Evolutionary conservation across 1,140 invertebrate genomes (phyloP).

Genomic region (Cyphomyrmex costatus): DNA sequence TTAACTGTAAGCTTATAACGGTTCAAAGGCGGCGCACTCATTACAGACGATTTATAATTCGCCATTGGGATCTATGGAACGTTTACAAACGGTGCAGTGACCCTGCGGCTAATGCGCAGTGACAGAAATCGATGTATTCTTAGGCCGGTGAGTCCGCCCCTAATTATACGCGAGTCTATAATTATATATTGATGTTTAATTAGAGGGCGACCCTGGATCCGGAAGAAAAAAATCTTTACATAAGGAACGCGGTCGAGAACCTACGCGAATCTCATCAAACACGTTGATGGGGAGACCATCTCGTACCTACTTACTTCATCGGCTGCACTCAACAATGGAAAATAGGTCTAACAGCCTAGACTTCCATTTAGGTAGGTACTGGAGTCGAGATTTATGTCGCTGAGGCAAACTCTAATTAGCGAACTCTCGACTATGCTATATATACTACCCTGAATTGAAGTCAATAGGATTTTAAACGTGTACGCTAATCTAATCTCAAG

Average conservation of each 20-base stretch:
- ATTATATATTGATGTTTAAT: slow-evolving; percentile 58
- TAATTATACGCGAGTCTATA: slow-evolving; percentile 49
- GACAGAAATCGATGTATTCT: slow-evolving; percentile 63
- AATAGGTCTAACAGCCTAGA: slow-evolving; percentile 33
- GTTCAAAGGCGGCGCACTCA: slow-evolving; percentile 53
- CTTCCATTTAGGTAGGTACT: neutral
- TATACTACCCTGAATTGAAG: neutral
- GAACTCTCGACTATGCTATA: neutral
- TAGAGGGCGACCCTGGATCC: slow-evolving; percentile 28
- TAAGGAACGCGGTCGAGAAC: slow-evolving; percentile 50
- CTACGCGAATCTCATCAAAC: slow-evolving; percentile 28
- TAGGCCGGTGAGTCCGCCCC: slow-evolving; percentile 36
- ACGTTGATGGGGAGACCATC: slow-evolving; percentile 1
- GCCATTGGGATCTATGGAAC: slow-evolving; percentile 46
- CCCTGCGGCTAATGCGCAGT: slow-evolving; percentile 47
- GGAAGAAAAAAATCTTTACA: slow-evolving; percentile 17
- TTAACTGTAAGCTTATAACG: slow-evolving; percentile 52
- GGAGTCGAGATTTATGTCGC: slow-evolving; percentile 16
- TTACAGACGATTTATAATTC: slow-evolving; percentile 62
- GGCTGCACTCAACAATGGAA: slow-evolving; percentile 38
- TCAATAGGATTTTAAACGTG: neutral
- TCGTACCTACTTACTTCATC: neutral
- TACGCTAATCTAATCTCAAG: neutral
- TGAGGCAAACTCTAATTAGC: slow-evolving; percentile 46
- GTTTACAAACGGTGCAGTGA: slow-evolving; percentile 53